Evolutionary conservation across 2,113 vertebrate species (phyloP).

Genomic region (Sinocyclocheilus anophthalmus): DNA sequence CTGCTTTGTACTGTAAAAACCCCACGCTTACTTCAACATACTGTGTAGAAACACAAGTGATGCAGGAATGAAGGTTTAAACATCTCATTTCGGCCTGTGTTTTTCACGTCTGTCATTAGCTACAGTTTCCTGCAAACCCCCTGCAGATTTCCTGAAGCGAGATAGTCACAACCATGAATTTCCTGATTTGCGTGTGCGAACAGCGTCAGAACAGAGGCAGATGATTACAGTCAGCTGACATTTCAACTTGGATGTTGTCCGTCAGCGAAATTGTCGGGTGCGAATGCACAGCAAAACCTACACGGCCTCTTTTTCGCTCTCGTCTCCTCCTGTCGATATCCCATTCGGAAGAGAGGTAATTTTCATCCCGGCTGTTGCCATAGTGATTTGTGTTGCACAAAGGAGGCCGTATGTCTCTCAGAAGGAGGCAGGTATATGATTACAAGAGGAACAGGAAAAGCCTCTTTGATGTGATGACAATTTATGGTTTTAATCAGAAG

Average conservation of each 20-base stretch:
- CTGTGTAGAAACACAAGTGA: neutral
- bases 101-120: too few relatives aligned
- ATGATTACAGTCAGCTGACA: constrained; percentile 1
- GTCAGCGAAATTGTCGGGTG: constrained; percentile 38
- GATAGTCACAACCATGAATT: neutral
- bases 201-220: neutral
- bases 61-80: too few relatives aligned
- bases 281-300: constrained; percentile 37
- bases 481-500: constrained; percentile 9
- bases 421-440: constrained; percentile 32
- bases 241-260: neutral
- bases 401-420: constrained; percentile 16
- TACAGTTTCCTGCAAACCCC: too few relatives aligned
- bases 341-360: constrained; percentile 40
- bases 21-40: neutral
- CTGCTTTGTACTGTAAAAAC: neutral
- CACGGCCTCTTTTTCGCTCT: neutral
- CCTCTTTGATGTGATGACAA: neutral
- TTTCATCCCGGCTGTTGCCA: constrained; percentile 47
- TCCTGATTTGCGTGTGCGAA: neutral
- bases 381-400: constrained; percentile 41
- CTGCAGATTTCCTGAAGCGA: neutral
- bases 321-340: neutral
- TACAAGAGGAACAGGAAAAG: constrained; percentile 12
- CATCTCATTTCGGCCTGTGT: too few relatives aligned